Percentiles rank a stretch among this genome's conserved stretches.
phyloP scores from a whole-genome alignment of 37 sponge, comb jelly and placozoan genomes.

The Tethya wilhelma region DNA sequence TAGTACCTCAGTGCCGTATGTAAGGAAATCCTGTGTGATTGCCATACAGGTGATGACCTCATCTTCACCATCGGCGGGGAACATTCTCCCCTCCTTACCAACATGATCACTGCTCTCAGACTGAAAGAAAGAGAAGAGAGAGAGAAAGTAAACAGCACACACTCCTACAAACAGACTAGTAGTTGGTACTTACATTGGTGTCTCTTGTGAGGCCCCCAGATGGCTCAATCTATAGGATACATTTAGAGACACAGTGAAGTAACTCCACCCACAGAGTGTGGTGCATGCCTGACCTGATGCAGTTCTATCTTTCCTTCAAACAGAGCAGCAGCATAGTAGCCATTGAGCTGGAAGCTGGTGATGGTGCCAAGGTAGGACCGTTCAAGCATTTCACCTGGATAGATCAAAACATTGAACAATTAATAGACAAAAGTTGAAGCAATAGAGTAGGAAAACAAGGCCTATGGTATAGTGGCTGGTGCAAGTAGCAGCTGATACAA shows the following conservation, averaged over 20 bases:
- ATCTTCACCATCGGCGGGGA: slow-evolving; percentile 81
- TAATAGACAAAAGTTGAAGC: not conserved
- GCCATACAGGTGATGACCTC: slow-evolving; percentile 76
- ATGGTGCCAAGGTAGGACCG: slow-evolving; percentile 84
- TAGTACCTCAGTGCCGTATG: slow-evolving; percentile 85
- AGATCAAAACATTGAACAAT: not conserved
- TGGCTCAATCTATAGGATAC: slow-evolving; percentile 28
- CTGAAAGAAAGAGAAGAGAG: not conserved
- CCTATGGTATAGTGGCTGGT: not conserved
- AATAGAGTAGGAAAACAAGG: not conserved
- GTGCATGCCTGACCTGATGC: slow-evolving; percentile 60
- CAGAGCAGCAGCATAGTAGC: slow-evolving; percentile 85
- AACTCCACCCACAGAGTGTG: not conserved
- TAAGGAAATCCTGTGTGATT: slow-evolving; percentile 89
- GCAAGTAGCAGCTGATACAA: not conserved
- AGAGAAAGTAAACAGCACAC: not conserved
- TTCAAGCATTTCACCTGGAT: slow-evolving; percentile 56
- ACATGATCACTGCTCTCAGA: not conserved
- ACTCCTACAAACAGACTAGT: not conserved
- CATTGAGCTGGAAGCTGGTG: slow-evolving; percentile 67
- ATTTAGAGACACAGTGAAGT: not conserved
- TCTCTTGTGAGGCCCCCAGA: not conserved
- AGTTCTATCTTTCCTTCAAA: slow-evolving; percentile 85
- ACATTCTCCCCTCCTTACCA: slow-evolving; percentile 54
- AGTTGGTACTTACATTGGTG: slow-evolving; percentile 13